These are phyloP conservation scores for Atlantisia rogersi DNA, from an alignment of 2,113 vertebrate species.

Conservation along the genomic window DNA sequence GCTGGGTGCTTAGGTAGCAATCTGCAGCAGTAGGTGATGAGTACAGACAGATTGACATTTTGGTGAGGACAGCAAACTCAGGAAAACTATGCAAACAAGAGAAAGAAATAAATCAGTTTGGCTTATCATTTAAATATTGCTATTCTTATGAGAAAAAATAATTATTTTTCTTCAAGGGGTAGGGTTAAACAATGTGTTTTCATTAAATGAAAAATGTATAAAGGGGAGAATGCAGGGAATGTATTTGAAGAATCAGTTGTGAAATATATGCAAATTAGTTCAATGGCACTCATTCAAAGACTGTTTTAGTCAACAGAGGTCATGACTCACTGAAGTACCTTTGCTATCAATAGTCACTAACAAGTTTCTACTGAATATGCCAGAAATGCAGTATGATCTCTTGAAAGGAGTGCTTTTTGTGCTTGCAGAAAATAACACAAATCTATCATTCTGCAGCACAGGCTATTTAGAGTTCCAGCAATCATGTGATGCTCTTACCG, in stretches of 20 bases:
- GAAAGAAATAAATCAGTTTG: background rate
- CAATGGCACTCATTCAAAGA: background rate
- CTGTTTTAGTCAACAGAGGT: background rate
- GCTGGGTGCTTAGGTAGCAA: background rate
- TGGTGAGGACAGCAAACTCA: background rate
- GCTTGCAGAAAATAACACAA: background rate
- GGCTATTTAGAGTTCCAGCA: background rate
- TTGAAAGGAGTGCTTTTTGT: background rate
- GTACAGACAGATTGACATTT: background rate
- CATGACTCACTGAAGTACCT: background rate
- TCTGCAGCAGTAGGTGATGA: background rate
- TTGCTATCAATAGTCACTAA: background rate
- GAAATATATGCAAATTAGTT: background rate
- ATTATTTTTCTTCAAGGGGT: background rate
- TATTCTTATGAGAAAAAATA: background rate
- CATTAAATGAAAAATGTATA: background rate
- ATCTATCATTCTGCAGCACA: background rate
- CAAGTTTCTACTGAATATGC: background rate
- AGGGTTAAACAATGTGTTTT: background rate
- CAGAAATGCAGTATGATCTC: background rate
- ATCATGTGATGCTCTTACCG: background rate
- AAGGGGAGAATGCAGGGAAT: background rate
- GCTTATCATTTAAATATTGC: background rate
- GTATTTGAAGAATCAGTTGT: background rate
- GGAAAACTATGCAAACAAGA: background rate